phyloP scores from a whole-genome alignment of 1,140 invertebrate species.

The Eriocheir sinensis region DNA sequence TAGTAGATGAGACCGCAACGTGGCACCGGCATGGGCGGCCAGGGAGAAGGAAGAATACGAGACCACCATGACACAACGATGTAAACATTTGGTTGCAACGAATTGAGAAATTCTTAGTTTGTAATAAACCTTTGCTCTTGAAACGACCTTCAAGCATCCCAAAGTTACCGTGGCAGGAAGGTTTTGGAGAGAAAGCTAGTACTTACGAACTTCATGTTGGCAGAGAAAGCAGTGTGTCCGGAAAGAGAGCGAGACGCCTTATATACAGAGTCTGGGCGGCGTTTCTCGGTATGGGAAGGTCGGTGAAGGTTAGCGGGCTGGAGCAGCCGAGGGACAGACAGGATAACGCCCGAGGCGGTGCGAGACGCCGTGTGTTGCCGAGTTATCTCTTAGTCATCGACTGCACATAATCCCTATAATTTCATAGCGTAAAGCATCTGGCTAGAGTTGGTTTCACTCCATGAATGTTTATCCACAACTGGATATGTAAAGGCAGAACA shows the following conservation, averaged over 20 bases:
- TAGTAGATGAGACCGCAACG: too few species aligned
- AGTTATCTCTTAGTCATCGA: not conserved
- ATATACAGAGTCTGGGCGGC: not conserved
- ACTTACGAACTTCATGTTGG: conserved; percentile 24
- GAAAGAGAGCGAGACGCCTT: not conserved
- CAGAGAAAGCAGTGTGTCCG: not conserved
- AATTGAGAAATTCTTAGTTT: too few species aligned
- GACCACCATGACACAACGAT: too few species aligned
- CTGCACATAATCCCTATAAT: not conserved
- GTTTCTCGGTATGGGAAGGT: conserved; percentile 1
- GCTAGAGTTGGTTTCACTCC: not conserved
- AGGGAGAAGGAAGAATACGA: too few species aligned
- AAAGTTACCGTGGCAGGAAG: not conserved
- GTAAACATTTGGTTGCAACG: too few species aligned
- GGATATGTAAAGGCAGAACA: not conserved
- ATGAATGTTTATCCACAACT: not conserved
- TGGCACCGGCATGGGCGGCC: too few species aligned
- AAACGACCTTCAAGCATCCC: not conserved
- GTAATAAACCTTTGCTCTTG: too few species aligned
- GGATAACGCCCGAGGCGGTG: not conserved
- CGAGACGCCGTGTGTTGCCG: not conserved
- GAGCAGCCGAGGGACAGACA: conserved; percentile 7
- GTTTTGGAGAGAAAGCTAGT: not conserved
- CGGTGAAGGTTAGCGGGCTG: not conserved
- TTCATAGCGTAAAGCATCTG: not conserved